phyloP scores from a whole-genome alignment of 2,888 invertebrate species.

The Stegana nigrithorax region DNA sequence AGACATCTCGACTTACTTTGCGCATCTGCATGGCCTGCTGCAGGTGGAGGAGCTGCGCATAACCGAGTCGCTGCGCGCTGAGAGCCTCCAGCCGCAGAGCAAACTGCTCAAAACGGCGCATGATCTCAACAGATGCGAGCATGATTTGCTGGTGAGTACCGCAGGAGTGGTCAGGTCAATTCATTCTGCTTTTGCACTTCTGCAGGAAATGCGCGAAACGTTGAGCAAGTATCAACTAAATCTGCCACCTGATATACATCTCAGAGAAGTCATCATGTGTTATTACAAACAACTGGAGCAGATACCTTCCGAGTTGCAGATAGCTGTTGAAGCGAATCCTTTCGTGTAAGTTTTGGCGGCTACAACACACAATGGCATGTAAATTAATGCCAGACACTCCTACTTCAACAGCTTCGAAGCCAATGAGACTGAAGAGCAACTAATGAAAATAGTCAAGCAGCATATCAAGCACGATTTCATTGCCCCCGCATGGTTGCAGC shows the following conservation, averaged over 20 bases:
- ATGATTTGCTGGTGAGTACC: slow-evolving; percentile 49
- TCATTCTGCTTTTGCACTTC: not conserved
- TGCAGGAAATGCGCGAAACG: slow-evolving; percentile 45
- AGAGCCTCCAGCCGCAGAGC: slow-evolving; percentile 48
- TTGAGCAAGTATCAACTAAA: slow-evolving; percentile 31
- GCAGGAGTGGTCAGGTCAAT: not conserved
- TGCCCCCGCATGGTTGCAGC: too few species aligned
- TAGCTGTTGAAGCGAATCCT: slow-evolving; percentile 49
- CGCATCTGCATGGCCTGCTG: slow-evolving; percentile 57
- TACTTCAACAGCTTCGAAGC: too few species aligned
- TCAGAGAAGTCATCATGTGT: slow-evolving; percentile 42
- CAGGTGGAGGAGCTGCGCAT: slow-evolving; percentile 58
- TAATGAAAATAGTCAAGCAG: too few species aligned
- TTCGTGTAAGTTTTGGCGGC: slow-evolving; percentile 47
- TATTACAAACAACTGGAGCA: slow-evolving; percentile 47
- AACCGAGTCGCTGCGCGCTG: slow-evolving; percentile 47
- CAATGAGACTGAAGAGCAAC: too few species aligned
- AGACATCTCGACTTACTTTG: slow-evolving; percentile 55
- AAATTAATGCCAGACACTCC: too few species aligned
- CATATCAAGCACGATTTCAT: too few species aligned
- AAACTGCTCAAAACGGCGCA: slow-evolving; percentile 46
- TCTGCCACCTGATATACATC: slow-evolving; percentile 41
- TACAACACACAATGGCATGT: too few species aligned
- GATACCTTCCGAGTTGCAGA: slow-evolving; percentile 46
- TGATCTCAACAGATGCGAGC: slow-evolving; percentile 47